Evolutionary conservation across 2,888 invertebrate genomes (phyloP).

Genomic region (Dimorphilus gyrociliatus): DNA sequence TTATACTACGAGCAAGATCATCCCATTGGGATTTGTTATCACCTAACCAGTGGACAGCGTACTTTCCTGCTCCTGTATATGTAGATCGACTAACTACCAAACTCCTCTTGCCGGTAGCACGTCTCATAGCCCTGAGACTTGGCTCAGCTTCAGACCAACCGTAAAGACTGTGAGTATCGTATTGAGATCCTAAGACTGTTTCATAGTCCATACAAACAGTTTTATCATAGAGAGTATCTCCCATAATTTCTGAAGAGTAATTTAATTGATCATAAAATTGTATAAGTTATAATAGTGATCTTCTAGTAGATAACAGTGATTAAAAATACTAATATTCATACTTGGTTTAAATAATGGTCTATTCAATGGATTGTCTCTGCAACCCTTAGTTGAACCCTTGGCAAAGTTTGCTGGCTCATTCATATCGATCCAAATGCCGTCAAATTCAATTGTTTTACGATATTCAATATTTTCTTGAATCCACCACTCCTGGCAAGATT

Average conservation of each 20-base stretch:
- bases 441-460: conserved; percentile 9
- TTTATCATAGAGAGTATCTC: conserved; percentile 41
- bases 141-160: conserved; percentile 54
- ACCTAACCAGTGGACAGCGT: conserved; percentile 52
- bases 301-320: conserved; percentile 1
- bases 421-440: conserved; percentile 16
- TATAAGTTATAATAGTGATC: background rate
- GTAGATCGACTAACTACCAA: conserved; percentile 25
- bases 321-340: conserved; percentile 6
- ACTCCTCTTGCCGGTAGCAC: conserved; percentile 3
- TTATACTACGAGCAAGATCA: conserved; percentile 49
- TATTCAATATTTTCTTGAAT: conserved; percentile 7
- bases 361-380: conserved; percentile 20
- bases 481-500: conserved; percentile 10
- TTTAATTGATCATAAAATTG: background rate
- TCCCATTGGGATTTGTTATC: conserved; percentile 47
- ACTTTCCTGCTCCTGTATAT: conserved; percentile 31
- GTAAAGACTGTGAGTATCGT: conserved; percentile 40
- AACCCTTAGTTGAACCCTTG: conserved; percentile 17
- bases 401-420: conserved; percentile 19
- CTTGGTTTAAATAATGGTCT: conserved; percentile 27
- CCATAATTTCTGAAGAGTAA: conserved; percentile 1
- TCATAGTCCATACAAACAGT: conserved; percentile 64
- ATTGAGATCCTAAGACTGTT: conserved; percentile 47
- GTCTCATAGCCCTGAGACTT: conserved; percentile 41